Base-by-base conservation (phyloP, 2,888 invertebrate genomes). In the Trachelus stipa region DNA sequence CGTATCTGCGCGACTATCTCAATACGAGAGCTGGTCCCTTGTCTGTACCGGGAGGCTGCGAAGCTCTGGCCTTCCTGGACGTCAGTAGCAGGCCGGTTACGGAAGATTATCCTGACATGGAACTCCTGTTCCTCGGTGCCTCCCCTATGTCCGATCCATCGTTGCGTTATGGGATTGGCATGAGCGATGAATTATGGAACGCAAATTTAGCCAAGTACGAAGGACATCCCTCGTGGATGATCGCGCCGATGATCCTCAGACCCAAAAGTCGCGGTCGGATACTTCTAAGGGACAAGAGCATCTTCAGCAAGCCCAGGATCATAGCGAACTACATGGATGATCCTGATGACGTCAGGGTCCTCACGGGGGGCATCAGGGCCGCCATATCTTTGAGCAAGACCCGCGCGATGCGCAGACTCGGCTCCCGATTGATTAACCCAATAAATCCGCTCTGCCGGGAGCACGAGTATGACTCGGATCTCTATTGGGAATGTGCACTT, bases 241-340 rank as follows among this genome's bases (percentile, higher is more conserved):
- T 94, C 74, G 93, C 94, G 76, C 94, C 95, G 2, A 94, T 94
- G 93, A 88, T 95, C 2, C 85, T 96, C 91, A 93, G 95, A 75
- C 95, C 96, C 0, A 94, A 94, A 85, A 95, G 95, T 40, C 92
- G 93, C n/a, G 96, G 96, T 1, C 92, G 92, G 78, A 89, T 97
- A 30, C 94, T 94, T 86, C 91, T 97, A 23, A 93, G 92, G 85
- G 93, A 94, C 75, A 93, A 88, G 0, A 94, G 96, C 88, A 96
- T 95, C 0, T 92, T 93, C 33, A 93, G 94, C 34, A 93, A 94
- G 84, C 96, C 96, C 0, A 89, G 93, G 71, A 93, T 96, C 79
- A 93, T 94, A 82, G 93, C 96, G 3, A 96, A 96, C 85, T 96
- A 96, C 88, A 93, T 95, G 77, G 92, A 93, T 12, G 92, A 94